Evolutionary conservation across 2,113 vertebrate species (phyloP).

Genomic region (Butorides virescens): DNA sequence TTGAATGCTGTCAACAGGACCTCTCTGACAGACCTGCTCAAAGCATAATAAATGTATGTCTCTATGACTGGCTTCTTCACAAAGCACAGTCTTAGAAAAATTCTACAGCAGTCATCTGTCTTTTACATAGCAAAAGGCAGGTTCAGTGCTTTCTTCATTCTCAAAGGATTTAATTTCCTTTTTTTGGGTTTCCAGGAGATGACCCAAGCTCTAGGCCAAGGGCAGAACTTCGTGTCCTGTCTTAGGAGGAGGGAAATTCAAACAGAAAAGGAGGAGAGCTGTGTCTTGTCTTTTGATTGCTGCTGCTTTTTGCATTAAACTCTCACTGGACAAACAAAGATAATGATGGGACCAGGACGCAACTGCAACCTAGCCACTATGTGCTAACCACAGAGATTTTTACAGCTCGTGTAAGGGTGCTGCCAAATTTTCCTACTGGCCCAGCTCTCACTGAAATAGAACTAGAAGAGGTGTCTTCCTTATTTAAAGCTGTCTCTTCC

Average conservation of each 20-base stretch:
- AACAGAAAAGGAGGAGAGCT: neutral
- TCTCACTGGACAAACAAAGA: neutral
- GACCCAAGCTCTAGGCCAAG: neutral
- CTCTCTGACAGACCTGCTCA: neutral
- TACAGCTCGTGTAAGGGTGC: neutral
- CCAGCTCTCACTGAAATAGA: neutral
- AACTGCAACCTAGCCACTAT: neutral
- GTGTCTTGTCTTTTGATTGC: neutral
- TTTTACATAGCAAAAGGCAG: neutral
- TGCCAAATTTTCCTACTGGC: neutral
- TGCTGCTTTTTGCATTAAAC: neutral
- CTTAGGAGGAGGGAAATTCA: neutral
- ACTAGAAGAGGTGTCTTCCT: neutral
- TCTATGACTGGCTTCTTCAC: neutral
- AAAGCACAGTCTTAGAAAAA: neutral
- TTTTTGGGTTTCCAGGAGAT: neutral
- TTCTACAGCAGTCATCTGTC: neutral
- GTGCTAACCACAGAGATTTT: neutral
- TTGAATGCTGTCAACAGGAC: neutral
- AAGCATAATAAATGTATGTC: neutral
- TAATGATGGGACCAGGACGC: neutral
- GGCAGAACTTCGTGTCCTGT: accelerated
- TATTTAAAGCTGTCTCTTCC: neutral
- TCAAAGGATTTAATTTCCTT: neutral
- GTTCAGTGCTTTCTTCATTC: neutral